A percentile compares a stretch with the other conserved stretches of the same genome.
Conservation (phyloP, 2,113 vertebrate genomes). For the Limnothrissa miodon region DNA sequence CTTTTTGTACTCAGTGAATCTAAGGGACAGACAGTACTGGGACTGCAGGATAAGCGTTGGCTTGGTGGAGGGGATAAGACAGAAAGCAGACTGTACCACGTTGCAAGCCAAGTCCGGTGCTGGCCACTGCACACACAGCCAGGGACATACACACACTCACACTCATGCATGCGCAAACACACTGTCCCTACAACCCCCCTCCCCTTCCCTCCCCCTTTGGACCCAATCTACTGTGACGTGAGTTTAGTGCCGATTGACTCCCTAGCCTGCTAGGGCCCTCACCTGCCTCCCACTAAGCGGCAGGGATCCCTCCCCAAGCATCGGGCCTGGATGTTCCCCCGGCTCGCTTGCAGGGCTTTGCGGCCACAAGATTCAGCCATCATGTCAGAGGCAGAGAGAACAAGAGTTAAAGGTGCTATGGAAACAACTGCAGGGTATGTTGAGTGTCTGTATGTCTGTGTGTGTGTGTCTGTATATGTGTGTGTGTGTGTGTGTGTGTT, state of each 20-base stretch:
- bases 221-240: too few relatives aligned
- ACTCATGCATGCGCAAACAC: background rate
- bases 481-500: background rate
- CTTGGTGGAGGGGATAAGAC: constrained; percentile 12
- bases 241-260: background rate
- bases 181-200: background rate
- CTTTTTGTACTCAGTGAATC: constrained; percentile 44
- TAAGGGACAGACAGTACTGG: constrained; percentile 43
- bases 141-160: background rate
- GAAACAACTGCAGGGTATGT: background rate
- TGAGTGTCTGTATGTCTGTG: background rate
- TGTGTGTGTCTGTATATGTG: background rate
- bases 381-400: background rate
- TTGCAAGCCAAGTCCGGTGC: background rate
- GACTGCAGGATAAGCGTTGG: constrained; percentile 49
- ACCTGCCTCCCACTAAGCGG: background rate
- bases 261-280: background rate
- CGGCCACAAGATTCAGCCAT: background rate
- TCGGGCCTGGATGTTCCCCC: background rate
- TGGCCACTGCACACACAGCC: background rate
- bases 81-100: background rate
- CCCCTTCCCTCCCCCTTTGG: background rate
- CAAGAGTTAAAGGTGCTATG: background rate
- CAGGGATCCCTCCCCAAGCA: background rate
- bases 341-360: background rate